Evolutionary conservation across 1,140 invertebrate species (phyloP).

Genomic region (Drosophila yakuba): DNA sequence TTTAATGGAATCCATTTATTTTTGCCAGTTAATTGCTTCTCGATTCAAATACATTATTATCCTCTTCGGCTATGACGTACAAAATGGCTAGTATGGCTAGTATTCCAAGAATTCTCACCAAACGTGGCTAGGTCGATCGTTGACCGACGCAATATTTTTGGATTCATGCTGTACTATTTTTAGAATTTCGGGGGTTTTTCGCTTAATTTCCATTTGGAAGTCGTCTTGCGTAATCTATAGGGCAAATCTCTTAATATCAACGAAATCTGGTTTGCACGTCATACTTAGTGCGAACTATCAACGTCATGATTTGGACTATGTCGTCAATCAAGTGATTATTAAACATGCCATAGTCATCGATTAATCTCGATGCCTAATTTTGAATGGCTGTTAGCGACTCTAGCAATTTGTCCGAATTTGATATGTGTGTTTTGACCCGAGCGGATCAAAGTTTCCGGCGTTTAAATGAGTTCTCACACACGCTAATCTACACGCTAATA

Average conservation of each 20-base stretch:
- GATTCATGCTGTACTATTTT: conserved; percentile 33
- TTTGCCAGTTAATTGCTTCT: conserved; percentile 36
- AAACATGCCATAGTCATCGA: conserved; percentile 47
- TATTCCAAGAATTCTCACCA: conserved; percentile 23
- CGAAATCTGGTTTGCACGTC: conserved; percentile 26
- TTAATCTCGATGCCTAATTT: conserved; percentile 50
- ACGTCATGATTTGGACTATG: conserved; percentile 26
- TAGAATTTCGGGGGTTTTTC: conserved; percentile 39
- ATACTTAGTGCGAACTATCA: not conserved
- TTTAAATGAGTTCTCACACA: conserved; percentile 53
- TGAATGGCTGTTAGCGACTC: conserved; percentile 19
- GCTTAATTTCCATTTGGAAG: conserved; percentile 19
- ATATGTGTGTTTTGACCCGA: conserved; percentile 37
- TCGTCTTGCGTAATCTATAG: conserved; percentile 35
- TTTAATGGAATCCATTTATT: conserved; percentile 40
- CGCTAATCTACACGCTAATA: conserved; percentile 13
- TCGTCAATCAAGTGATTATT: conserved; percentile 33
- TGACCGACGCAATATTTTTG: conserved; percentile 29
- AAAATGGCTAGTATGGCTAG: conserved; percentile 8
- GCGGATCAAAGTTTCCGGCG: conserved; percentile 70
- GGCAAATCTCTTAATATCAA: conserved; percentile 12
- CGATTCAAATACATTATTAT: conserved; percentile 29
- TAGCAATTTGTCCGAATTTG: conserved; percentile 41
- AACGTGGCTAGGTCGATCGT: conserved; percentile 44
- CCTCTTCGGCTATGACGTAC: conserved; percentile 31